Evolutionary conservation across 2,888 invertebrate genomes (phyloP).

Genomic region (Eucera pruinosa): DNA sequence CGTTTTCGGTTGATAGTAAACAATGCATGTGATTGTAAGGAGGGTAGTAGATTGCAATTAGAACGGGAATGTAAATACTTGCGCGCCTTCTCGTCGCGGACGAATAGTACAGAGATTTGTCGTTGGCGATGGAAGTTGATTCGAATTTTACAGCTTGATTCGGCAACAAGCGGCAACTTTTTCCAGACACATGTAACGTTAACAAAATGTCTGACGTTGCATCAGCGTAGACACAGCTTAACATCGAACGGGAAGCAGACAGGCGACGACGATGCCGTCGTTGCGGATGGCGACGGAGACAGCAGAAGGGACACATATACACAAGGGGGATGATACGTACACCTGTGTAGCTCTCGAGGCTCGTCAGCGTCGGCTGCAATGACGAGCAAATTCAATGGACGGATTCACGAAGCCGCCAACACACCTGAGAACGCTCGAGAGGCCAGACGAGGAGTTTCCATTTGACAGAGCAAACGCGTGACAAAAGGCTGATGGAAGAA

Average conservation of each 20-base stretch:
- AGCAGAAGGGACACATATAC: neutral
- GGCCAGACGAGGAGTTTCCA: conserved; percentile 39
- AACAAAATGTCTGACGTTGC: too few relatives aligned
- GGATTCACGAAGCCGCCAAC: conserved; percentile 15
- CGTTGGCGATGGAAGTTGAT: too few relatives aligned
- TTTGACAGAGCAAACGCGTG: conserved; percentile 40
- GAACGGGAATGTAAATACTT: too few relatives aligned
- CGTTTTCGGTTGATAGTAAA: too few relatives aligned
- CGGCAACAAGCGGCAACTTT: too few relatives aligned
- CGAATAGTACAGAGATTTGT: too few relatives aligned
- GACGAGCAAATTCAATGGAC: conserved; percentile 46
- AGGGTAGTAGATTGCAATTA: too few relatives aligned
- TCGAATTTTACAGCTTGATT: too few relatives aligned
- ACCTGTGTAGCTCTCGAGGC: conserved; percentile 37
- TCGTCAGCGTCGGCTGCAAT: conserved; percentile 41
- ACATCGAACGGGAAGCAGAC: conserved; percentile 10
- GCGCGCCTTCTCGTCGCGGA: too few relatives aligned
- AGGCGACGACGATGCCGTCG: neutral
- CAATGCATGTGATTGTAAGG: too few relatives aligned
- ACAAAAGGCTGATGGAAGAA: conserved; percentile 39
- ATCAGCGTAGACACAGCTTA: too few relatives aligned
- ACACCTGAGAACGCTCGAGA: conserved; percentile 33
- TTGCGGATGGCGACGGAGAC: neutral
- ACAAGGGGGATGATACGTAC: conserved; percentile 21
- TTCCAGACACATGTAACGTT: too few relatives aligned